phyloP scores from a whole-genome alignment of 2,888 invertebrate species.

The Phytoseiulus persimilis region DNA sequence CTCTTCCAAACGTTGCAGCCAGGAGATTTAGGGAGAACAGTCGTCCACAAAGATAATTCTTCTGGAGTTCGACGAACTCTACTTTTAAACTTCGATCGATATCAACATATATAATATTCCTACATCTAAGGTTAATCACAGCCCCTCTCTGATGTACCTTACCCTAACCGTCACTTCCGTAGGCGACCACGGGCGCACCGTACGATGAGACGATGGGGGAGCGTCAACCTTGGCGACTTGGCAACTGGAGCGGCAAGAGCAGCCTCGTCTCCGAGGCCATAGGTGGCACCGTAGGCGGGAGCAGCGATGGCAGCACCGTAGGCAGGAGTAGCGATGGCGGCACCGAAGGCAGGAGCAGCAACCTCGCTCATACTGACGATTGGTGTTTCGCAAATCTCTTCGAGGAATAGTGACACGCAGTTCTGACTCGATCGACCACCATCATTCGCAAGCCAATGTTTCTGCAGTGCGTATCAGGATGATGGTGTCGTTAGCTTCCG shows the following conservation, averaged over 20 bases:
- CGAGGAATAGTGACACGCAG: too few relatives aligned
- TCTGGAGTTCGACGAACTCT: background rate
- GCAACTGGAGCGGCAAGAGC: background rate
- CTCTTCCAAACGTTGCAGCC: too few relatives aligned
- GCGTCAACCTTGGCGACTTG: background rate
- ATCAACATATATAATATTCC: background rate
- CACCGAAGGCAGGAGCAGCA: background rate
- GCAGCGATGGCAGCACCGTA: slow-evolving; percentile 12
- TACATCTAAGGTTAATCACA: background rate
- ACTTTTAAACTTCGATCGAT: background rate
- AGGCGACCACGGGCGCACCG: background rate
- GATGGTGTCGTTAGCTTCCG: too few relatives aligned
- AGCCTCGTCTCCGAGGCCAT: slow-evolving; percentile 13
- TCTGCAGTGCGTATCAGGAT: too few relatives aligned
- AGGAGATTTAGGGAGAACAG: too few relatives aligned
- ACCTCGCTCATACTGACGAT: too few relatives aligned
- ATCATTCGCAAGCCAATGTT: too few relatives aligned
- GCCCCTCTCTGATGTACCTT: background rate
- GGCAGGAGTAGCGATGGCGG: slow-evolving; percentile 6
- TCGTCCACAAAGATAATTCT: background rate
- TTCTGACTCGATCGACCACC: too few relatives aligned
- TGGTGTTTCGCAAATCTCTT: too few relatives aligned
- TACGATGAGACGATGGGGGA: background rate
- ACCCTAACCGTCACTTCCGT: background rate
- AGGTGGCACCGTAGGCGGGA: slow-evolving; percentile 11